phyloP scores from a whole-genome alignment of 35 echinoderm and acorn worm species.

The Ophioderma brevispina region DNA sequence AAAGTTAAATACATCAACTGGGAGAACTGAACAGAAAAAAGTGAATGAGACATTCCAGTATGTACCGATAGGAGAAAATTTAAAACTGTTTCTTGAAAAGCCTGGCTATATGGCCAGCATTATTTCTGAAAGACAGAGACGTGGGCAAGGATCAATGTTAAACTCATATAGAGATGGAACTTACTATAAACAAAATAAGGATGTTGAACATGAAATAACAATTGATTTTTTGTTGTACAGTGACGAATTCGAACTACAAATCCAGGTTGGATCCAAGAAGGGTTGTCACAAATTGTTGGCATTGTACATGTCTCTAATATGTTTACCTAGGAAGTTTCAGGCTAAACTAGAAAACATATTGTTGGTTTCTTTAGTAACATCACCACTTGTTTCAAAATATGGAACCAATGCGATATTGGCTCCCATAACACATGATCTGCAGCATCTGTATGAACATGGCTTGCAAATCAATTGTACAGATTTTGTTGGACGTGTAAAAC shows the following conservation, averaged over 20 bases:
- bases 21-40: background rate
- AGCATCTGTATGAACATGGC: constrained; percentile 26
- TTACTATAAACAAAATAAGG: constrained; percentile 42
- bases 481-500: constrained; percentile 43
- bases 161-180: constrained; percentile 58
- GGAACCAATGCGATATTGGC: constrained; percentile 41
- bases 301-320: constrained; percentile 31
- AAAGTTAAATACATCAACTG: background rate
- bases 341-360: constrained; percentile 28
- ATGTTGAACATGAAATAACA: constrained; percentile 21
- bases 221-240: constrained; percentile 37
- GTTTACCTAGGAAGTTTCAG: constrained; percentile 30
- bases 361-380: constrained; percentile 27
- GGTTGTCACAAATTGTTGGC: constrained; percentile 35
- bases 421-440: constrained; percentile 32
- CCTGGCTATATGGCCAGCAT: background rate
- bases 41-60: background rate
- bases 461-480: constrained; percentile 19
- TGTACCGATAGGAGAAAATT: background rate
- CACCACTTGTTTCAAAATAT: constrained; percentile 38
- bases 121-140: background rate
- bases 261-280: constrained; percentile 47
- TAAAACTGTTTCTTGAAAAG: background rate
- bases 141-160: constrained; percentile 31
- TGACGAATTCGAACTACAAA: constrained; percentile 53